Evolutionary conservation across 2,113 vertebrate species (phyloP), one percentile per base, ranked within the genome.

Genomic region (Semnornis frantzii): DNA sequence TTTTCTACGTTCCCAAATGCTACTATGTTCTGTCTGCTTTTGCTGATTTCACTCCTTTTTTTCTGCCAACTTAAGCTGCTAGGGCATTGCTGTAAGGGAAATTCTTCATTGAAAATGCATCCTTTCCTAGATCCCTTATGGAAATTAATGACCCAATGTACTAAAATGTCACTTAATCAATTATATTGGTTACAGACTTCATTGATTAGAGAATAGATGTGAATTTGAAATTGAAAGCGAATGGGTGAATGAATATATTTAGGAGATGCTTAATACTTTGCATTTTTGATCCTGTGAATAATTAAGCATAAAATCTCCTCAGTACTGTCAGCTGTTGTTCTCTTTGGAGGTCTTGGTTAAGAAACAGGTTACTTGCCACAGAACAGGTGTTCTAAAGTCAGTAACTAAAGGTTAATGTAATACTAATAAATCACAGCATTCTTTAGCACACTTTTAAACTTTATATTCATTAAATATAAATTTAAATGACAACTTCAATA

Each of bases 21-120:
- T 94, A 34, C 63, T 80, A 11, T 71, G 66, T 86, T 95, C 79
- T 93, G 91, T 85, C 65, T 86, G 69, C 82, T 95, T 97, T 96
- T 98, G 97, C 97, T 98, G 97, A 98, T 95, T 95, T 93, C 39
- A 71, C 73, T 79, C 37, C 48, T 97, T 97, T 98, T 97, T 98
- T 98, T 95, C 59, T 96, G 91, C 91, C 95, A 98, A 95, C 39
- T 87, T 92, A 89, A 95, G 80, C 48, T 82, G 92, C 81, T 15
- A 12, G 93, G 57, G 84, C 60, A 88, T 74, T 76, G 76, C 44
- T 79, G 34, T 12, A 76, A 78, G 89, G 86, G 85, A 97, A 75
- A 37, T 25, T 25, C 94, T 90, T 90, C 18, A 34, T 23, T 84
- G 64, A 82, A 90, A 95, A 73, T 12, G 7, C 6, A 92, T 34